phyloP scores from a whole-genome alignment of 2,113 vertebrate species.

The Mellivora capensis region DNA sequence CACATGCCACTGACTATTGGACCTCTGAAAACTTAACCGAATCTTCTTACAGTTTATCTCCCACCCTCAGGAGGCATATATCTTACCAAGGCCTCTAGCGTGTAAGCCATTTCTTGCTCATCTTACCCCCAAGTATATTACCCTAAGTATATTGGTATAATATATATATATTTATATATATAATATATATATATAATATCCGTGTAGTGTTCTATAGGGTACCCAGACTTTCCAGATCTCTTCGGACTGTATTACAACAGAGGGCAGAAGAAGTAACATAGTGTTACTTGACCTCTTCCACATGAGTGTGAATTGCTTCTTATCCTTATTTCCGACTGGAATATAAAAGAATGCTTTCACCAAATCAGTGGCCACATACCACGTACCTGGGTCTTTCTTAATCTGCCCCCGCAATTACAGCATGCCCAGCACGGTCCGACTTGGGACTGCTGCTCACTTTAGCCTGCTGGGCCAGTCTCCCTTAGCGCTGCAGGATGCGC shows the following conservation, averaged over 20 bases:
- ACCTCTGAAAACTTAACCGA: background rate
- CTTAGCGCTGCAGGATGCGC: background rate
- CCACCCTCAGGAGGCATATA: background rate
- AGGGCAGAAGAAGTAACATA: background rate
- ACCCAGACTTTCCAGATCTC: background rate
- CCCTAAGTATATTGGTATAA: background rate
- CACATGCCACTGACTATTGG: background rate
- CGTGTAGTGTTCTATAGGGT: background rate
- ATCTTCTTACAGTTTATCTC: background rate
- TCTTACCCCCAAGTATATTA: background rate
- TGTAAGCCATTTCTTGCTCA: background rate
- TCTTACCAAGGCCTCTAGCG: background rate
- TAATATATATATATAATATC: too few relatives aligned
- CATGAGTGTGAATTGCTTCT: background rate
- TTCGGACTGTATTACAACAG: background rate
- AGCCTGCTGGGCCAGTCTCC: background rate
- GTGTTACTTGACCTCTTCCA: background rate
- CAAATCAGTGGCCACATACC: background rate
- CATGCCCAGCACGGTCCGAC: background rate
- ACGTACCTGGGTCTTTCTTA: background rate
- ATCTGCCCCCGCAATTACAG: background rate
- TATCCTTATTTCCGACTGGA: background rate
- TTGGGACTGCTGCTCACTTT: background rate
- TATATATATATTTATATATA: too few relatives aligned
- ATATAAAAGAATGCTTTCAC: background rate